Evolutionary conservation across 1,140 invertebrate genomes (phyloP), one percentile per base, ranked within the genome.

Genomic region (Drosophila athabasca): DNA sequence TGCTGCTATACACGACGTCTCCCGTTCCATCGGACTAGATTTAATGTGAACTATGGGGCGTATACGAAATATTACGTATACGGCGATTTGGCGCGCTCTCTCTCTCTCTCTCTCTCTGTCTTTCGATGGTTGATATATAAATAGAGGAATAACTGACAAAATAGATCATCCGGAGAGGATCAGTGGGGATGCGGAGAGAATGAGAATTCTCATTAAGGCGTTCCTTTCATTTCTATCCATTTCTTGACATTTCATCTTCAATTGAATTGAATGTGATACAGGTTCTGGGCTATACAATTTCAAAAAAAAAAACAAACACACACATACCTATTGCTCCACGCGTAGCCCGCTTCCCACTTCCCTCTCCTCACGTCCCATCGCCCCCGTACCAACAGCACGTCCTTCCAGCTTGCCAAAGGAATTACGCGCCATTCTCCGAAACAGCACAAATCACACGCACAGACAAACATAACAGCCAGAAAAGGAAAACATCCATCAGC

Each of bases 51-150:
- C 49, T 49, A 35, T 62, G 59, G 43, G 67, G 49, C 72, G 62
- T 72, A 69, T 69, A 69, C 73, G 73, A 44, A 69, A 72, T 67
- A 76, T 81, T 81, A 78, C 75, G 79, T 82, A 82, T 81, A 71
- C 70, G 45, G 8, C 54, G 9, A 15, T 22, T 22, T 13, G 19
- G 31, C 29, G 5, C 35, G 22, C 24, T 50, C 5, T 19, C 2
- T 31, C 3, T 24, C 13, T 5, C 1, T 5, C 13, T 2, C 2
- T 46, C 2, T 61, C 22, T 58, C 29, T 48, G 8, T 31, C 2
- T 31, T 31, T 8, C 7, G 29, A 31, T 8, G 7, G 29, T 19
- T 59, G 43, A 54, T 74, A 69, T 82, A 78, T 83, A 82, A 82
- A 78, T 82, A 82, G 78, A 61, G 43, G 46, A 48, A 17, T 24